Evolutionary conservation across 2,797 vertebrate genomes (phyloP).

Genomic region (Lithobates pipiens): DNA sequence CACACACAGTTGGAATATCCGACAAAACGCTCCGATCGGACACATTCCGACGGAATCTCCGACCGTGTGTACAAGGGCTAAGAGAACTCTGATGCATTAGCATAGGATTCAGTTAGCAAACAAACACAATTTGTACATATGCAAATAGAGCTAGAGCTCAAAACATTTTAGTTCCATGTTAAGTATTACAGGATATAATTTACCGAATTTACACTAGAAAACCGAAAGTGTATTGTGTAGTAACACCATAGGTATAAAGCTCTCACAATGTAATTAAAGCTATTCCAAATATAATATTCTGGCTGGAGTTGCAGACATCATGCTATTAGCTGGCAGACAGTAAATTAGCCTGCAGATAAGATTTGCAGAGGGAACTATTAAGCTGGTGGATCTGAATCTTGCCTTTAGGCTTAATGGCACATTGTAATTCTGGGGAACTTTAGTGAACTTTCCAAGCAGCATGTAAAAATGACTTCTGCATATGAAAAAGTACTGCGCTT

Average conservation of each 20-base stretch:
- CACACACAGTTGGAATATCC: no score
- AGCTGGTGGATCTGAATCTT: slow-evolving; percentile 28
- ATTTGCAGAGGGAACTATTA: slow-evolving; percentile 37
- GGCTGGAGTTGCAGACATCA: background rate
- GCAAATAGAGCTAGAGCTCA: no score
- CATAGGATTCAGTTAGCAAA: no score
- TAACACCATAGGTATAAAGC: background rate
- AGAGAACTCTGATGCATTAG: no score
- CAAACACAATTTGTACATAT: no score
- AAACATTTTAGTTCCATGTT: no score
- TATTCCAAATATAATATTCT: slow-evolving; percentile 14
- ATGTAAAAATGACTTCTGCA: background rate
- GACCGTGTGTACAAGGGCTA: no score
- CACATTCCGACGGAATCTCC: no score
- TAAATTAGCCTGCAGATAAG: slow-evolving; percentile 45
- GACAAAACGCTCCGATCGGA: no score
- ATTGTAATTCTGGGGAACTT: background rate
- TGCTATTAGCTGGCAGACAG: slow-evolving; percentile 19
- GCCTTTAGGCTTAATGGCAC: slow-evolving; percentile 19
- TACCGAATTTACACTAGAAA: no score
- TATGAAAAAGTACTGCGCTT: background rate
- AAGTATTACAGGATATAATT: no score
- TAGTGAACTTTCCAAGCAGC: slow-evolving; percentile 2
- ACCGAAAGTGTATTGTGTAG: background rate
- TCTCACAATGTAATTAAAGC: slow-evolving; percentile 3